Evolutionary conservation across 1,140 invertebrate genomes (phyloP), one percentile per base, ranked within the genome.

Genomic region (Hylaeus anthracinus): DNA sequence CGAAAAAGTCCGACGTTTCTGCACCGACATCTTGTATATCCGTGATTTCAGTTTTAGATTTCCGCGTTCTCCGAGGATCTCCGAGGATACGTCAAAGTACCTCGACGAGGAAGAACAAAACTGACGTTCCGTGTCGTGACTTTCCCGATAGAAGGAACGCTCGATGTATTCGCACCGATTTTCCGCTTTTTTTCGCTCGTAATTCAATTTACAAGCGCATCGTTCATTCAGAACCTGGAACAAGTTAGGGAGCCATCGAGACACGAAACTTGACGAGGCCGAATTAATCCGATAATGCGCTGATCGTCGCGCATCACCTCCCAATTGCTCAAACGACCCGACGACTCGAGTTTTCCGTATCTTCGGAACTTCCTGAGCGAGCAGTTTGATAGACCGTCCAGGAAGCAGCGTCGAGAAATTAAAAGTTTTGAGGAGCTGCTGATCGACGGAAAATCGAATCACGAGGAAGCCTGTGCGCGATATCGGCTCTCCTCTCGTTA

Each of bases 251-350:
- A 58, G 58, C 64, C 63, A 71, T 61, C 66, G 58, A 37, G 56
- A 55, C 48, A 55, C 48, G 45, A 72, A 55, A 72, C 48, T 45
- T 45, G 76, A 79, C 74, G 69, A 79, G 70, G 69, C 70, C 58
- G 81, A 72, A 83, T 83, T 84, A 84, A 84, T 83, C 75, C 58
- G 81, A 79, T 84, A 83, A 84, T 45, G 55, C 65, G 37, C 14
- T n/a, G 75, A 77, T 83, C 81, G 81, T 58, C 69, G 73, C 81
- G 58, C 74, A 56, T 83, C 76, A 73, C 69, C 51, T 64, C 53
- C 71, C 75, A 71, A 83, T 84, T 79, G 39, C 64, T 76, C 73
- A 51, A 74, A 74, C 71, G 10, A 45, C 43, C 60, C 3, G 61
- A 39, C 48, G 15, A 45, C 63, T 76, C 41, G 41, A 76, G 64